Evolutionary conservation across 2,797 vertebrate species (phyloP), one percentile per base, ranked within the genome.

Genomic region (Oryzias dopingdopingensis): DNA sequence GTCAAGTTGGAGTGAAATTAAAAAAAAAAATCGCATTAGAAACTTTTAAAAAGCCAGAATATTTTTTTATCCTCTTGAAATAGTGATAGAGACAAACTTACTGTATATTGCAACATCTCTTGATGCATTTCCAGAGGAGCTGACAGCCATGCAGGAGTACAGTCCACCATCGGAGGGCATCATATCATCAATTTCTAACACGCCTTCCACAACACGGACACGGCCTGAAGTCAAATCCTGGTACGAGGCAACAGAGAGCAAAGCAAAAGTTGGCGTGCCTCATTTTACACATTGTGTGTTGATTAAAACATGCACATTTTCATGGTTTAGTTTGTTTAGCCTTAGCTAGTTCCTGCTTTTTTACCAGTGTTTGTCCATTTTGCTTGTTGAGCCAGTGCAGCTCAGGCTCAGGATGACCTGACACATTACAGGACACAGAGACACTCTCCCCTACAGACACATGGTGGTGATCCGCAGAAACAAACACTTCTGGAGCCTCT

Each of bases 71-170:
- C 32, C 12, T 37, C 32, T 10, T 3, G 10, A 37, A 37, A 37
- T 12, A 12, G 32, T 37, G 10, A 37, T 8, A 58, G 16, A 51
- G 2, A 56, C 14, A 15, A 59, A 43, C 0, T 88, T 88, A 93
- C 92, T 92, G 50, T 78, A 52, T 63, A 93, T 69, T 29, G 58
- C 74, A 26, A 92, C 76, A 22, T 90, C 86, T 72, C 86, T 67
- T 3, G 85, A 89, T 57, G 78, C 82, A 62, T 88, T 90, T 61
- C 87, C 87, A 43, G 57, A 73, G 0, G 6, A 0, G 59, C 86
- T 86, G 62, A 77, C 71, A 49, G 90, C 92, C 72, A 89, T 84
- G 79, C 92, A 93, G 69, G 86, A 90, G 77, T 92, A 93, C 22
- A 89, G 29, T 14, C 90, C 92, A 1, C 92, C 91, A 86, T 93